A percentile compares a stretch with the other conserved stretches of the same genome.
phyloP scores from a whole-genome alignment of 2,888 invertebrate genomes.

The Argynnis bischoffii region DNA sequence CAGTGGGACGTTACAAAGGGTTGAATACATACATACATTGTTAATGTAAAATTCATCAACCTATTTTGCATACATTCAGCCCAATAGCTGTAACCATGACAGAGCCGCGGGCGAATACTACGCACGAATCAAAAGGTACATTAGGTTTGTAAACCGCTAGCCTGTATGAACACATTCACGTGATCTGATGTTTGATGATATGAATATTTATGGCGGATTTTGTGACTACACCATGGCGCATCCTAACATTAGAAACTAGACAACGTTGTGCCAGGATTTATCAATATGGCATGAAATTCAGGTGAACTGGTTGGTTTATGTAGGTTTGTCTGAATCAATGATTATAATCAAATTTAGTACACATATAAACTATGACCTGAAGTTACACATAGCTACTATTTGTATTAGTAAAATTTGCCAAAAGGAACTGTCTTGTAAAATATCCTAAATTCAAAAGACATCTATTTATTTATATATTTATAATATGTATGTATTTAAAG shows the following conservation, averaged over 20 bases:
- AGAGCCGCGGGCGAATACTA: slow-evolving; percentile 3
- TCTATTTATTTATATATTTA: too few relatives aligned
- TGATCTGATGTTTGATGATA: slow-evolving; percentile 16
- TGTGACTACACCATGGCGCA: neutral
- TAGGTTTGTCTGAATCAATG: too few relatives aligned
- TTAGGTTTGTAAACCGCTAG: slow-evolving; percentile 16
- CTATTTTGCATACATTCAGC: neutral
- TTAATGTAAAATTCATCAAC: neutral
- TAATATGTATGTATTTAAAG: too few relatives aligned
- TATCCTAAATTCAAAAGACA: too few relatives aligned
- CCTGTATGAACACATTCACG: slow-evolving; percentile 12
- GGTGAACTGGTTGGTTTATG: too few relatives aligned
- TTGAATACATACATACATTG: too few relatives aligned
- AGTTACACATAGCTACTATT: too few relatives aligned
- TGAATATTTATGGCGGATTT: slow-evolving; percentile 13
- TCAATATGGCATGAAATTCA: neutral
- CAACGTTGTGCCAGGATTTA: neutral
- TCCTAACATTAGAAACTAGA: neutral
- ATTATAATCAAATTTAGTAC: too few relatives aligned
- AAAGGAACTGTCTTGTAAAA: too few relatives aligned
- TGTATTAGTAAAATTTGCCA: too few relatives aligned
- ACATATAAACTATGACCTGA: too few relatives aligned
- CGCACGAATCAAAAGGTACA: slow-evolving; percentile 13
- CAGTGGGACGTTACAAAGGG: too few relatives aligned
- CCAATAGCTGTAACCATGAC: slow-evolving; percentile 1